These are phyloP conservation scores for Harpalus rubripes DNA, from an alignment of 2,888 invertebrate genomes.

Conservation along the genomic window DNA sequence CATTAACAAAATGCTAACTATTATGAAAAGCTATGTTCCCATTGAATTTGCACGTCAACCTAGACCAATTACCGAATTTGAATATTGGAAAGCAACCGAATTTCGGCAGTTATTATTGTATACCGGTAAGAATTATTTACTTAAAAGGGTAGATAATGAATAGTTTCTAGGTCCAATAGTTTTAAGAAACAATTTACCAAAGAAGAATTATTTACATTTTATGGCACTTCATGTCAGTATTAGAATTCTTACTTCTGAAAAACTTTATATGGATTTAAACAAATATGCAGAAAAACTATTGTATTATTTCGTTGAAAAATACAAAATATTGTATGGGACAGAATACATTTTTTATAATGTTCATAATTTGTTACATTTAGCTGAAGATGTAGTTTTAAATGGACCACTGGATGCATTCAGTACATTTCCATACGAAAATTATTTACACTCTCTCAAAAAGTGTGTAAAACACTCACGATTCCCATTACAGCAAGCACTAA, in stretches of 20 bases:
- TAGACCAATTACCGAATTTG: neutral
- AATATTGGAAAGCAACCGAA: constrained; percentile 34
- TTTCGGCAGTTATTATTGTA: constrained; percentile 20
- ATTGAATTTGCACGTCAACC: constrained; percentile 32
- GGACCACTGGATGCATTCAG: constrained; percentile 58
- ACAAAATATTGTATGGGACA: constrained; percentile 60
- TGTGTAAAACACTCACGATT: neutral
- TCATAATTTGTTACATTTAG: constrained; percentile 67
- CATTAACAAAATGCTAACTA: constrained; percentile 10
- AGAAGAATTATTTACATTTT: constrained; percentile 32
- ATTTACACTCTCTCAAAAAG: constrained; percentile 52
- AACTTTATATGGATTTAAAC: neutral
- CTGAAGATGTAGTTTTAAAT: constrained; percentile 61
- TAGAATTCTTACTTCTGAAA: constrained; percentile 8
- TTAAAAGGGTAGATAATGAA: neutral
- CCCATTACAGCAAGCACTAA: constrained; percentile 52
- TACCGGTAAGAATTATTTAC: neutral
- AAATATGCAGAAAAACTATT: constrained; percentile 49
- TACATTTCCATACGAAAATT: constrained; percentile 58
- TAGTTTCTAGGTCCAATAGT: constrained; percentile 17
- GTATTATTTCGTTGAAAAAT: constrained; percentile 37
- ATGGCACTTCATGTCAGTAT: constrained; percentile 11
- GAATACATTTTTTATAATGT: constrained; percentile 68
- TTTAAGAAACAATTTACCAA: constrained; percentile 6
- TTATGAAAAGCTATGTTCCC: constrained; percentile 2